Conservation (phyloP, 2,113 vertebrate species). For the Cottus gobio region DNA sequence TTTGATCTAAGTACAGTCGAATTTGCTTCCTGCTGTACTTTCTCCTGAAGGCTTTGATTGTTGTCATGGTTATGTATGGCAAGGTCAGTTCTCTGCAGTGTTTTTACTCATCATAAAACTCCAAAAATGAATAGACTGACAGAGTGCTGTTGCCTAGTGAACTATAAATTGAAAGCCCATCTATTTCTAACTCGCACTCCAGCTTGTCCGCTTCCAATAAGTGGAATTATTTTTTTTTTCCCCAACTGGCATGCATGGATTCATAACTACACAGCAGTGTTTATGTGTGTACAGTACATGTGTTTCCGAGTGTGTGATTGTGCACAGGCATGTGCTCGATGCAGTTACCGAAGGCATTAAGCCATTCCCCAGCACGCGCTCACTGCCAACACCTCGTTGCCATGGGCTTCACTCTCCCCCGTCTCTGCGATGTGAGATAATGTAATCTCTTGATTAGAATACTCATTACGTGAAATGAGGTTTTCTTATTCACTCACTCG, state of each 20-base stretch:
- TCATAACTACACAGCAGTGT: slow-evolving; percentile 14
- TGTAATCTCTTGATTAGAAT: slow-evolving; percentile 84
- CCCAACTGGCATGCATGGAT: slow-evolving; percentile 7
- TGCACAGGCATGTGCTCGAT: slow-evolving; percentile 48
- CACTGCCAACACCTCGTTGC: slow-evolving; percentile 62
- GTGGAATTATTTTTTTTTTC: neutral
- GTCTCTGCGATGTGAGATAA: slow-evolving; percentile 70
- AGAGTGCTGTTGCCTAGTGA: neutral
- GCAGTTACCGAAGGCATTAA: slow-evolving; percentile 59
- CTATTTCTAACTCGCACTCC: slow-evolving; percentile 24
- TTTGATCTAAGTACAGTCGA: neutral
- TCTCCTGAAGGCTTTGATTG: slow-evolving; percentile 11
- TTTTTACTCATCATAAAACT: slow-evolving; percentile 16
- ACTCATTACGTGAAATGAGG: slow-evolving; percentile 80
- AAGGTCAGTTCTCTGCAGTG: slow-evolving; percentile 4
- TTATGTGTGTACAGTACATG: slow-evolving; percentile 11
- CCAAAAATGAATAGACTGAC: slow-evolving; percentile 14
- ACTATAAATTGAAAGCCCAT: slow-evolving; percentile 13
- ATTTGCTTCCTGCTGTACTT: neutral
- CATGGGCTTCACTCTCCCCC: slow-evolving; percentile 57
- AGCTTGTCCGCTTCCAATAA: slow-evolving; percentile 7
- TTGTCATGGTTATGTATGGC: slow-evolving; percentile 13
- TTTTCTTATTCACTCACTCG: slow-evolving; percentile 80
- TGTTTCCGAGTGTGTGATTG: slow-evolving; percentile 26
- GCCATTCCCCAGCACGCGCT: slow-evolving; percentile 52